These are phyloP conservation scores for Spilogale gracilis DNA, from an alignment of 2,113 vertebrate genomes.

Conservation along the genomic window DNA sequence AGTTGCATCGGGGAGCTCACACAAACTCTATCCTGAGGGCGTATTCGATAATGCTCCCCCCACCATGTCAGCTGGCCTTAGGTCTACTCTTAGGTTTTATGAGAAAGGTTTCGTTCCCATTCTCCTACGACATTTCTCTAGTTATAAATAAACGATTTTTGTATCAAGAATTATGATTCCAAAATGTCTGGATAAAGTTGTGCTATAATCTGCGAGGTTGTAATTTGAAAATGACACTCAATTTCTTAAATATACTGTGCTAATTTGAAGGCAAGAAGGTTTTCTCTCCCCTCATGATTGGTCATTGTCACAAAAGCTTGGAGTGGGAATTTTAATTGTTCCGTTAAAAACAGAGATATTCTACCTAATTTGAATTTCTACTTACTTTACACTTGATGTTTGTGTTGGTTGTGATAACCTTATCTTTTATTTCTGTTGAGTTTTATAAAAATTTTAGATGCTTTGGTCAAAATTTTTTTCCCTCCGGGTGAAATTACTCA, in stretches of 20 bases:
- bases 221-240: conserved; percentile 44
- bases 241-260: neutral
- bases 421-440: conserved; percentile 20
- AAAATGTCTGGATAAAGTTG: conserved; percentile 10
- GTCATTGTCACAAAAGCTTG: conserved; percentile 25
- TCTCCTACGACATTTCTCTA: neutral
- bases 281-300: neutral
- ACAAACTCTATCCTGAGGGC: fast-evolving
- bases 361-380: conserved; percentile 55
- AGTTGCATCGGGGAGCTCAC: fast-evolving
- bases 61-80: neutral
- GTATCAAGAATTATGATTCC: neutral
- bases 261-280: neutral
- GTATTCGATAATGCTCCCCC: neutral
- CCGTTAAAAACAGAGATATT: conserved; percentile 2
- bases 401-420: neutral
- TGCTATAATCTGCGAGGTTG: neutral
- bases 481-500: neutral
- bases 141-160: neutral
- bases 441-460: conserved; percentile 50
- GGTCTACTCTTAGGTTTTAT: neutral
- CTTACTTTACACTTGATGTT: neutral
- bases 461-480: neutral
- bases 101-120: neutral
- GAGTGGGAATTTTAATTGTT: conserved; percentile 37